Evolutionary conservation across 1,140 invertebrate genomes (phyloP).

Genomic region (Oncopodura yosiiana): DNA sequence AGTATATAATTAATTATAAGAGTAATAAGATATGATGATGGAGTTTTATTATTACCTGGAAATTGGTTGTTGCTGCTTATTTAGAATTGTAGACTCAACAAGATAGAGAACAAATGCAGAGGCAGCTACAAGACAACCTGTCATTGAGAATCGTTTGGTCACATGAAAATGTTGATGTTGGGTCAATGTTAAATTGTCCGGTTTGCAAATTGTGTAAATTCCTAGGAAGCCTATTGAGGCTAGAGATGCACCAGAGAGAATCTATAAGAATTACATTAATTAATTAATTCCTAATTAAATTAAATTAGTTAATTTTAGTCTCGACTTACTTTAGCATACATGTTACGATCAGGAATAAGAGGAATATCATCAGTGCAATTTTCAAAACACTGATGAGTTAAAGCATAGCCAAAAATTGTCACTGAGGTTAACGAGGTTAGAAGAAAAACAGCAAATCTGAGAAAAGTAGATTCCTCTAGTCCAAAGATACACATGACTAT

Average conservation of each 20-base stretch:
- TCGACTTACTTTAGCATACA: slow-evolving; percentile 28
- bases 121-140: slow-evolving; percentile 28
- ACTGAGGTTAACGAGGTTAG: slow-evolving; percentile 23
- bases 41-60: slow-evolving; percentile 19
- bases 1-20: background rate
- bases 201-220: slow-evolving; percentile 28
- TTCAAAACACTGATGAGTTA: slow-evolving; percentile 19
- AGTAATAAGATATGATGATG: background rate
- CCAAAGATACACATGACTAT: slow-evolving; percentile 58
- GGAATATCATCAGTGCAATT: slow-evolving; percentile 15
- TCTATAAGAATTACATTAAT: background rate
- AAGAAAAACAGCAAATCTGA: slow-evolving; percentile 20
- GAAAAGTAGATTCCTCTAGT: slow-evolving; percentile 42
- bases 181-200: slow-evolving; percentile 30
- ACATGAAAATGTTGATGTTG: slow-evolving; percentile 30
- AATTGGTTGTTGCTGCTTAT: slow-evolving; percentile 26
- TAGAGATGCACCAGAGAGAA: slow-evolving; percentile 30
- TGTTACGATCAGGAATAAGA: slow-evolving; percentile 26
- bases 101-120: slow-evolving; percentile 30
- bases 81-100: slow-evolving; percentile 29
- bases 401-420: slow-evolving; percentile 27
- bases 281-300: background rate
- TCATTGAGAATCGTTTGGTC: slow-evolving; percentile 30
- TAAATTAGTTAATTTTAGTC: background rate
- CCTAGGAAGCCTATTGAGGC: slow-evolving; percentile 33